Percentiles rank a stretch among this genome's conserved stretches.
phyloP scores from a whole-genome alignment of 2,113 vertebrate genomes.

The Hyperopisus bebe region DNA sequence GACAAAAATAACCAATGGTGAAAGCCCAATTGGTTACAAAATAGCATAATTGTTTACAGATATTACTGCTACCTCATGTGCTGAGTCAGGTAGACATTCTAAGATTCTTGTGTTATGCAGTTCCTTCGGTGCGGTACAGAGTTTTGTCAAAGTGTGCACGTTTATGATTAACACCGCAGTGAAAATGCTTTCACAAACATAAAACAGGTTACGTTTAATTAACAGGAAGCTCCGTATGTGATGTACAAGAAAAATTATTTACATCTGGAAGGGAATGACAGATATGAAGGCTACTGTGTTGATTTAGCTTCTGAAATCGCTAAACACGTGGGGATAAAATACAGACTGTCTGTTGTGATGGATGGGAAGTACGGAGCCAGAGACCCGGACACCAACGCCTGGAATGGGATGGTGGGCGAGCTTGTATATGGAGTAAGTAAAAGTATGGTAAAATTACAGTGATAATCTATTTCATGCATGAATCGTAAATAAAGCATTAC shows the following conservation, averaged over 20 bases:
- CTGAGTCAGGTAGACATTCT: slow-evolving; percentile 16
- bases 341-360: slow-evolving; percentile 89
- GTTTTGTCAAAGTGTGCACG: slow-evolving; percentile 33
- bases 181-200: background rate
- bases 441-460: background rate
- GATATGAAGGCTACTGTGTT: slow-evolving; percentile 98
- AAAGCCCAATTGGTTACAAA: slow-evolving; percentile 19
- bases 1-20: background rate
- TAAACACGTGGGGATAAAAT: slow-evolving; percentile 95
- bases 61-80: slow-evolving; percentile 28
- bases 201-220: background rate
- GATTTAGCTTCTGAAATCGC: slow-evolving; percentile 98
- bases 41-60: background rate
- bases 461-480: background rate
- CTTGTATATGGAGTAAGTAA: slow-evolving; percentile 59
- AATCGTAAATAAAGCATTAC: background rate
- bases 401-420: background rate
- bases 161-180: slow-evolving; percentile 32
- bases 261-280: slow-evolving; percentile 91
- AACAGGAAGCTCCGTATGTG: slow-evolving; percentile 89
- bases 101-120: slow-evolving; percentile 23
- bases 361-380: slow-evolving; percentile 95
- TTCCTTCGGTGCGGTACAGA: background rate
- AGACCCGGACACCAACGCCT: slow-evolving; percentile 95
- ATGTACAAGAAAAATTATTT: slow-evolving; percentile 98